Conservation (phyloP, 2,797 vertebrate genomes). For the Arrhamphus sclerolepis region DNA sequence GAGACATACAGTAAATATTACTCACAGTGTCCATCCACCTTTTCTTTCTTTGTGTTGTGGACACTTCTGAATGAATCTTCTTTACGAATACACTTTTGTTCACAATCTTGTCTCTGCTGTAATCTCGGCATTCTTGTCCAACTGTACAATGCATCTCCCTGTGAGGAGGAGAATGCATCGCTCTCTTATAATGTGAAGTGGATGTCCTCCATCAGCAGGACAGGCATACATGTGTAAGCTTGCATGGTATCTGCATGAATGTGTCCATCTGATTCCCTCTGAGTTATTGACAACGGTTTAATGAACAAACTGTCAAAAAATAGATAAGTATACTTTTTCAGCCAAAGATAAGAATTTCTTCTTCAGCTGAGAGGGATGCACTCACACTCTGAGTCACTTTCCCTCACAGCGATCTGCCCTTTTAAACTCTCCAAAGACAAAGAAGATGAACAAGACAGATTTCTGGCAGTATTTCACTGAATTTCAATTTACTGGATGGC, state of each 20-base stretch:
- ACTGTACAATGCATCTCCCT: conserved; percentile 1
- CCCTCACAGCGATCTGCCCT: conserved; percentile 13
- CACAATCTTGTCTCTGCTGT: conserved; percentile 6
- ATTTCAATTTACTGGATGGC: conserved; percentile 34
- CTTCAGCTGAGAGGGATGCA: conserved; percentile 12
- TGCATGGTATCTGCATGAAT: not conserved
- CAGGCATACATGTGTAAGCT: conserved; percentile 5
- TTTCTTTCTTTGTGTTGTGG: conserved; percentile 5
- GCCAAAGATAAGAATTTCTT: conserved; percentile 8
- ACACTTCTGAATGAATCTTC: not conserved
- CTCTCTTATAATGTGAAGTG: conserved; percentile 34
- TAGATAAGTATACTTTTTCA: conserved; percentile 17
- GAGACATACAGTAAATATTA: conserved; percentile 29
- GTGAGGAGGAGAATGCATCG: conserved; percentile 14
- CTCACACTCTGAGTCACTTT: conserved; percentile 25
- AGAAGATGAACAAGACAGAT: conserved; percentile 29
- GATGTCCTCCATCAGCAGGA: conserved; percentile 7
- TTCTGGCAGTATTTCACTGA: conserved; percentile 25
- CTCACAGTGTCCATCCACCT: conserved; percentile 15
- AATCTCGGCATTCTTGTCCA: conserved; percentile 26
- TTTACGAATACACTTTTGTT: not conserved
- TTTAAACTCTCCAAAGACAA: conserved; percentile 29
- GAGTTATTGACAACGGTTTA: conserved; percentile 7
- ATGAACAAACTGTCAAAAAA: conserved; percentile 3
- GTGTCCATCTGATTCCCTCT: not conserved